Base-by-base conservation (phyloP, 1,140 invertebrate genomes). In the Aphis gossypii region DNA sequence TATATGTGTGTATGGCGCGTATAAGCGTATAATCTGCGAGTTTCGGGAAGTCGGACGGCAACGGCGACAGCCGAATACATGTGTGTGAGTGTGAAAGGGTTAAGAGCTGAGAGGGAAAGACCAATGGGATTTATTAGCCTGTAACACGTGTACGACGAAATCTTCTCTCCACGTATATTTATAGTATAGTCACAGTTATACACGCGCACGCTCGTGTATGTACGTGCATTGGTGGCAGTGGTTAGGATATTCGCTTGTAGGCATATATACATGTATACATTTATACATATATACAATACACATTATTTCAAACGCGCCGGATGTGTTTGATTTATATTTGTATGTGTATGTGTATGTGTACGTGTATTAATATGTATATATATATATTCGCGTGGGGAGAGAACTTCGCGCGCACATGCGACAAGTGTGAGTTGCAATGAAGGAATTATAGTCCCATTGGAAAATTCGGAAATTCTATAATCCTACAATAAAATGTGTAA, bases 71-170 rank as follows among this genome's bases (percentile, higher is more conserved):
- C 6, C 46, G 30, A 48, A 87, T 46, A 38, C 9, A 38, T n/a
- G 44, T 8, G 87, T 35, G n/a, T 35, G 46, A 7, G 21, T 56
- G 88, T 56, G 35, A 83, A 92, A 92, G 91, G 91, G 91, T 92
- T 92, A 44, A 76, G 90, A 51, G 8, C 51, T 20, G 88, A n/a
- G 46, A 82, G 91, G 68, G 68, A 82, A 48, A 54, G 76, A 30
- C 91, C 68, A 20, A 84, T 84, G 76, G 91, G 91, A 92, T 92
- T 92, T 92, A 92, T 92, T 83, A 82, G 91, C 60, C 68, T 83
- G 91, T 92, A 92, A 92, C 91, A 92, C 76, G 68, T 92, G 91
- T 92, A 92, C 91, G 91, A 92, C 91, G 91, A 92, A 92, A 92
- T 92, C 91, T 91, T 92, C 91, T 83, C 46, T 84, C 21, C 91